Base-by-base conservation (phyloP, 2,113 vertebrate genomes). In the Paraplagusia blochii region DNA sequence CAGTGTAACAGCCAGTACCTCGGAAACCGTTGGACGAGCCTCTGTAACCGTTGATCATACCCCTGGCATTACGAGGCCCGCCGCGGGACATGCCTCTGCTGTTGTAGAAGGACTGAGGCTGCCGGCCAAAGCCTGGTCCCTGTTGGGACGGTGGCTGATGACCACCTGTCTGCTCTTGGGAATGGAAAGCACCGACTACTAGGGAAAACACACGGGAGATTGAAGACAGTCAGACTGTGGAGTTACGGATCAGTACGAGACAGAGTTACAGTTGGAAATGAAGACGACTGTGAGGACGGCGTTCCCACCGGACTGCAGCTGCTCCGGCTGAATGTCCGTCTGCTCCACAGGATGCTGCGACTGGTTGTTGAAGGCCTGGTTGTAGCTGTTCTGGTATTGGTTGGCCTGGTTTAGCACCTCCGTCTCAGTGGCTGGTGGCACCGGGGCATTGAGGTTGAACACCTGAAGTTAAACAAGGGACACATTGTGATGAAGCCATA, bases 361-460 rank as follows among this genome's bases (percentile, higher is more conserved):
- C 58, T 93, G 95, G 88, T 74, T 93, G 85, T 88, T 90, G 87
- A 98, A 98, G 69, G 93, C 92, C 87, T 92, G 96, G 88, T 90
- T 98, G 72, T 95, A 98, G 88, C 90, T 92, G 87, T 93, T 88
- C 81, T 95, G 95, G 88, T 96, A 98, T 73, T 97, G 96, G 84
- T 70, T 94, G 81, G 92, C 93, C 77, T 94, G 94, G 85, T 94
- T 95, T 85, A 97, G 89, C 50, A 92, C 90, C 85, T 99, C 96
- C 9, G 94, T 87, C 84, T 98, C 96, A 89, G 90, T 95, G 78
- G 93, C 93, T 87, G 95, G 96, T 69, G 96, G 96, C 85, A 98
- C 93, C 38, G 96, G 95, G 44, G 96, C 96, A 82, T 97, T 99
- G 90, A 99, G 94, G 87, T 98, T 98, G 87, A 99, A 99, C 72